These are phyloP conservation scores for Lasioglossum lativentre DNA, from an alignment of 2,888 invertebrate genomes.

Conservation along the genomic window DNA sequence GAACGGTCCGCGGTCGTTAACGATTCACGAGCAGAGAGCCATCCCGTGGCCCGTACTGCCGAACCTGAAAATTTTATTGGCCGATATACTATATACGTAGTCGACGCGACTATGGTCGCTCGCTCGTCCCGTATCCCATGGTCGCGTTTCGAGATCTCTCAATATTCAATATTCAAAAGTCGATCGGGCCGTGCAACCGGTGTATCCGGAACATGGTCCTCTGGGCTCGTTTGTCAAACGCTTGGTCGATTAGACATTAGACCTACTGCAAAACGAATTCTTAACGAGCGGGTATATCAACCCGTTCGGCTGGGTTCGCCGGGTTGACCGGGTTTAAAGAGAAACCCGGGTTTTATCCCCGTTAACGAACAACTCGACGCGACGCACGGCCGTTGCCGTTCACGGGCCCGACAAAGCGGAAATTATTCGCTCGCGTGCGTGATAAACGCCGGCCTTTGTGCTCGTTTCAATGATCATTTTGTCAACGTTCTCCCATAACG, in stretches of 20 bases:
- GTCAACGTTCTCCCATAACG: constrained; percentile 9
- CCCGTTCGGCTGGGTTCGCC: not conserved
- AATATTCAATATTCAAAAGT: constrained; percentile 47
- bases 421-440: constrained; percentile 12
- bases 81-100: constrained; percentile 5
- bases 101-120: constrained; percentile 25
- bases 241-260: not conserved
- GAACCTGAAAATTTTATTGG: constrained; percentile 61
- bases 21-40: constrained; percentile 45
- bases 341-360: not conserved
- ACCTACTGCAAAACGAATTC: not conserved
- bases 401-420: not conserved
- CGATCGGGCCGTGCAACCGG: not conserved
- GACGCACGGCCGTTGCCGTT: not conserved
- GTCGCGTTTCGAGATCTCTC: constrained; percentile 39
- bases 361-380: constrained; percentile 13
- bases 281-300: not conserved
- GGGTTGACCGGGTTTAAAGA: not conserved
- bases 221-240: constrained; percentile 28
- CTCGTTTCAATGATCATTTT: constrained; percentile 19
- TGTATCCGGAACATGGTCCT: not conserved
- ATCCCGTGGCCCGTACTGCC: constrained; percentile 36
- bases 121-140: not conserved
- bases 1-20: constrained; percentile 48
- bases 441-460: constrained; percentile 8